phyloP scores from a whole-genome alignment of 1,140 invertebrate species.

The Orussus abietinus region DNA sequence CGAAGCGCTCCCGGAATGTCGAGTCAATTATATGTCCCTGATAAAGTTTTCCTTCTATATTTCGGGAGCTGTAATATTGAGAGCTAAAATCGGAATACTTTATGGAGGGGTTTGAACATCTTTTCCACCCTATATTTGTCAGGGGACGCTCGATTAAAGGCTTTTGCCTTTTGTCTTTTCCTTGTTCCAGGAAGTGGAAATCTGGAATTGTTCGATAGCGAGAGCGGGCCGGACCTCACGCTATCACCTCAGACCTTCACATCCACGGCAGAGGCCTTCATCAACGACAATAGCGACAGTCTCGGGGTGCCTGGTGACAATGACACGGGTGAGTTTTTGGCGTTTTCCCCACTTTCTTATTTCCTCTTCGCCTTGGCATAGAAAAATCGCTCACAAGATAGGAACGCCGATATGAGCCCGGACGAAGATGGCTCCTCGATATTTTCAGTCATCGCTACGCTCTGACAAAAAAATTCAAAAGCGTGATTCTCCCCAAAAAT shows the following conservation, averaged over 20 bases:
- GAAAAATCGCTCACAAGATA: no score
- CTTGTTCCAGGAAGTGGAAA: constrained; percentile 54
- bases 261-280: constrained; percentile 64
- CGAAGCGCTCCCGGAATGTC: not conserved
- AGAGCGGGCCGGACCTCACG: constrained; percentile 66
- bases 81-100: no score
- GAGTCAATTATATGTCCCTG: not conserved
- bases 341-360: not conserved
- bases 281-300: constrained; percentile 68
- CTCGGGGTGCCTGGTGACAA: constrained; percentile 58
- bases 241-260: constrained; percentile 68
- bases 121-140: constrained; percentile 1
- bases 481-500: no score
- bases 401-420: no score
- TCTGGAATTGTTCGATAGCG: constrained; percentile 68
- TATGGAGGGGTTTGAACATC: not conserved
- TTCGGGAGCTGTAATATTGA: no score
- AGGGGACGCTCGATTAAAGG: no score
- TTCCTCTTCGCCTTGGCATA: no score
- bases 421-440: no score
- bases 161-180: constrained; percentile 14
- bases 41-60: not conserved
- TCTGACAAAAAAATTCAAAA: no score
- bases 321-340: constrained; percentile 50
- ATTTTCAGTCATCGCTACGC: no score